Evolutionary conservation across 2,888 invertebrate genomes (phyloP), one percentile per base, ranked within the genome.

Genomic region (Euclidia mi): DNA sequence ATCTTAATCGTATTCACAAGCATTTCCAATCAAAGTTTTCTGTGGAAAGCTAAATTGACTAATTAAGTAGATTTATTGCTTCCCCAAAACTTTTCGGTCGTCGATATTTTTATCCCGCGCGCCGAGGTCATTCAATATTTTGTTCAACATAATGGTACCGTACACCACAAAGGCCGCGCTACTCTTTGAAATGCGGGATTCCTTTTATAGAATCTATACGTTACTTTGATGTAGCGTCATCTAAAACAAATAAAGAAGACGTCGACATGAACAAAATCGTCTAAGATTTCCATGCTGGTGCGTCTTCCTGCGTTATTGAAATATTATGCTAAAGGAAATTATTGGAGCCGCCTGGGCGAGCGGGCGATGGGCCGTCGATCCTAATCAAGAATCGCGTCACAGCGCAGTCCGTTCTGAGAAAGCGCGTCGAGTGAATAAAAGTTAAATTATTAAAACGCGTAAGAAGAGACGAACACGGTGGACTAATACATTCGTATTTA

Each of bases 11-110:
- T 62, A 66, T 68, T 68, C 35, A 71, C 71, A 79, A 81, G 72
- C 75, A 83, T 86, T 84, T 80, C 84, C 85, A 90, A 90, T 91
- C 87, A 86, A 89, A 89, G 79, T 87, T 90, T 87, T 87, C 84
- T 87, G 72, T 84, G 72, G 76, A 81, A 87, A 87, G 80, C 84
- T 83, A 86, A 90, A 90, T 91, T 86, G 88, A 90, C 90, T 90
- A 92, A 93, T 92, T 92, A 92, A 90, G 74, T 68, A 77, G 86
- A 93, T 93, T 94, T 92, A 94, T 89, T 78, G 83, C 87, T 91
- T 92, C 92, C 92, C 84, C 76, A 68, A 78, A 87, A 84, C 78
- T 87, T 83, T 82, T 84, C 81, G 76, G 82, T 65, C 74, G 74
- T 72, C 78, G 84, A 78, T 92, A 91, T 91, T 91, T 92, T 83